Percentiles rank a stretch among this genome's conserved stretches.
phyloP scores from a whole-genome alignment of 2,797 vertebrate genomes.

The Enteromius trimaculatus region DNA sequence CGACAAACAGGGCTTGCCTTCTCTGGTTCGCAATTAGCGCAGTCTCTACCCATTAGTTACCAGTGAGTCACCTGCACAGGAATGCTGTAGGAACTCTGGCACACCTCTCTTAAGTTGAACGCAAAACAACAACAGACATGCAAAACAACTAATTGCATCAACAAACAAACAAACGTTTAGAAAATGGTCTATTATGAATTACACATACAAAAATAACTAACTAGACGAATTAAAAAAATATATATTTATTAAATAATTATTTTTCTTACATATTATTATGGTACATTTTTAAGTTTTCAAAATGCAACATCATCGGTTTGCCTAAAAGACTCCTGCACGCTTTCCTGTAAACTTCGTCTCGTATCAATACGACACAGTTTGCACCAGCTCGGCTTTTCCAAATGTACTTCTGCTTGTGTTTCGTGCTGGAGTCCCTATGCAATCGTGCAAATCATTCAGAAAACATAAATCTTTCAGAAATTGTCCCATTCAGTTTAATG shows the following conservation, averaged over 20 bases:
- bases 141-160: not conserved
- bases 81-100: not conserved
- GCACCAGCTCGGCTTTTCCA: not conserved
- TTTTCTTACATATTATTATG: not conserved
- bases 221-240: not conserved
- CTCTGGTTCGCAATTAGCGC: not conserved
- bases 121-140: not conserved
- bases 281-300: not conserved
- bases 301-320: not conserved
- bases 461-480: no score
- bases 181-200: not conserved
- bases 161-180: not conserved
- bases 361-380: no score
- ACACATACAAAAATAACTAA: not conserved
- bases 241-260: not conserved
- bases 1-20: not conserved
- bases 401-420: no score
- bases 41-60: not conserved
- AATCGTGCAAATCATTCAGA: no score
- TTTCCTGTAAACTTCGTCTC: not conserved
- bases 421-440: no score
- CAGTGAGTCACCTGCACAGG: not conserved
- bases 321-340: no score
- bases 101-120: not conserved
- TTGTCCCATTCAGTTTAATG: no score